A percentile compares a stretch with the other conserved stretches of the same genome.
These are phyloP conservation scores for Meles meles DNA, from an alignment of 2,113 vertebrate species.

Conservation along the genomic window DNA sequence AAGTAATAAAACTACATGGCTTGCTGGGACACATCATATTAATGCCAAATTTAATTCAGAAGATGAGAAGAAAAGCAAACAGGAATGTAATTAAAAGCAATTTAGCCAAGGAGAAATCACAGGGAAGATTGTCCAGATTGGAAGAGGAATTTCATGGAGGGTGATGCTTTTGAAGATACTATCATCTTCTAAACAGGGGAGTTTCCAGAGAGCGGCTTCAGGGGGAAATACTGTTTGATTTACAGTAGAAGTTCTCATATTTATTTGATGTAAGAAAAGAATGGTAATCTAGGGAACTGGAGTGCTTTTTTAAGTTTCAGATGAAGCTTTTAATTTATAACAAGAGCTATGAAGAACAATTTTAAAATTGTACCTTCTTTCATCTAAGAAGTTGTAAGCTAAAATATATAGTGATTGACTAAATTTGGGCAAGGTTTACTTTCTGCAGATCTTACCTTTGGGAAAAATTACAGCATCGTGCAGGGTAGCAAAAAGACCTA, in stretches of 20 bases:
- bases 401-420: slow-evolving; percentile 12
- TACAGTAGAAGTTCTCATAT: neutral
- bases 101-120: slow-evolving; percentile 51
- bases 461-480: neutral
- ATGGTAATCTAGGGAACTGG: neutral
- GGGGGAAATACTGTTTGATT: neutral
- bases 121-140: slow-evolving; percentile 12
- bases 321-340: slow-evolving; percentile 31
- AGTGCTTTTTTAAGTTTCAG: neutral
- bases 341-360: neutral
- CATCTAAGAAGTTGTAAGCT: slow-evolving; percentile 2
- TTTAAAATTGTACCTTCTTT: neutral
- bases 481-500: neutral
- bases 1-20: slow-evolving; percentile 34
- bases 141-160: slow-evolving; percentile 42
- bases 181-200: slow-evolving; percentile 30
- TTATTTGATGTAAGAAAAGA: slow-evolving; percentile 29
- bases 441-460: neutral
- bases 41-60: slow-evolving; percentile 47
- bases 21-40: slow-evolving; percentile 2
- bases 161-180: slow-evolving; percentile 57
- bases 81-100: slow-evolving; percentile 54
- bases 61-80: slow-evolving; percentile 34
- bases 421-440: slow-evolving; percentile 35
- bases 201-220: slow-evolving; percentile 37